Evolutionary conservation across 2,797 vertebrate species (phyloP), one percentile per base, ranked within the genome.

Genomic region (Tiaroga cobitis): DNA sequence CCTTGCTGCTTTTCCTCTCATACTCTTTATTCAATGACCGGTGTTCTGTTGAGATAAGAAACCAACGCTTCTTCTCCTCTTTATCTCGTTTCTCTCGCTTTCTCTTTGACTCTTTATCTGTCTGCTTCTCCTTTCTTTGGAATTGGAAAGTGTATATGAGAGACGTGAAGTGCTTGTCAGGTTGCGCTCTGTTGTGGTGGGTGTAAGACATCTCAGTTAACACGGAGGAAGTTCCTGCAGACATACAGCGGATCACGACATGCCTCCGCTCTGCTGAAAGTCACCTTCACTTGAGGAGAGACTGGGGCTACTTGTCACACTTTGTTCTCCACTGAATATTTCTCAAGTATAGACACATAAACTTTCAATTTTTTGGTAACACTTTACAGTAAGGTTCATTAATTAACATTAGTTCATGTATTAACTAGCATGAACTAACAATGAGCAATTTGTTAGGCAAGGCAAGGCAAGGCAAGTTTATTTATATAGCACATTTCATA

Each of bases 1-100:
- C 16, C 69, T 65, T n/a, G 74, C 78, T 34, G 80, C 49, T 77
- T 41, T 67, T 34, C 32, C 79, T 80, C 81, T 34, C 83, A 1
- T 75, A 81, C 54, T 80, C 29, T 88, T 90, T 87, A 88, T 89
- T 87, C 80, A 56, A 54, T 69, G 65, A 67, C 82, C 56, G 68
- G 37, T 88, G 89, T 87, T 88, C 86, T 43, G 49, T 80, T 21
- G 75, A 80, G 86, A 90, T 90, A 89, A 89, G 86, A 63, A 85
- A 65, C 29, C 80, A 59, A 73, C 37, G 7, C 43, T 86, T 69
- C 61, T 78, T 56, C 73, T 73, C n/a, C 32, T 37, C 85, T 81
- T 88, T 87, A 85, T 90, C 86, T 82, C 34, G 16, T 63, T 72
- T 79, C 82, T 73, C 51, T 49, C 70, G 46, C 69, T 51, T 75